Evolutionary conservation across 2,113 vertebrate genomes (phyloP), one percentile per base, ranked within the genome.

Genomic region (Collichthys lucidus): DNA sequence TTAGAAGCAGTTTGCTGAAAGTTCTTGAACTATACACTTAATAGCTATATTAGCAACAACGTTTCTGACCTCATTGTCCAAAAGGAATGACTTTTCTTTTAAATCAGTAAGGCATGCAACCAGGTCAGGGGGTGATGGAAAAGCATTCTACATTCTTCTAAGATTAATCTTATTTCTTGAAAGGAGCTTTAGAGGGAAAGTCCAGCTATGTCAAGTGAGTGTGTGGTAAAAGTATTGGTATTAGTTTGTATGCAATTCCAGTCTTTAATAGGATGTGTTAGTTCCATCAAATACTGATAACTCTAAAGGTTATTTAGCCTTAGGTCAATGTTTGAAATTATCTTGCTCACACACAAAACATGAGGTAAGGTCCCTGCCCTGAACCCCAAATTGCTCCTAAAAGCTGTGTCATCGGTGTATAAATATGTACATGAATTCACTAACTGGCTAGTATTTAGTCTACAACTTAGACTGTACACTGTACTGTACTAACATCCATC

Each of bases 111-210:
- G 9, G 59, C 2, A 4, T 59, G 10, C 56, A 52, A 72, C 10
- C 60, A 17, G 42, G 60, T 19, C 17, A 7, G 47, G 10, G 22
- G 22, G 42, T 50, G 50, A 16, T 61, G 15, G 4, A 5, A n/a
- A 50, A 42, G 69, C 12, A 50, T 59, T 40, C 9, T 3, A n/a
- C 35, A 26, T 3, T 57, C 6, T 2, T 12, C 12, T 47, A 11
- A 12, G 20, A 7, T 62, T 82, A 57, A 64, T 63, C 40, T 35
- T 19, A 47, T 8, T 64, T 60, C 26, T 3, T 63, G 63, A 26
- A 78, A 73, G 29, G 46, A 60, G 46, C 61, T 83, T 60, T 35
- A 29, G 22, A 35, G 11, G 22, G 3, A 15, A 31, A 62, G 22
- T n/a, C 53, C 55, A 46, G 14, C 11, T 46, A 46, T 17, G 64